Conservation (phyloP, 1,140 invertebrate species). For the Sweltsa coloradensis region DNA sequence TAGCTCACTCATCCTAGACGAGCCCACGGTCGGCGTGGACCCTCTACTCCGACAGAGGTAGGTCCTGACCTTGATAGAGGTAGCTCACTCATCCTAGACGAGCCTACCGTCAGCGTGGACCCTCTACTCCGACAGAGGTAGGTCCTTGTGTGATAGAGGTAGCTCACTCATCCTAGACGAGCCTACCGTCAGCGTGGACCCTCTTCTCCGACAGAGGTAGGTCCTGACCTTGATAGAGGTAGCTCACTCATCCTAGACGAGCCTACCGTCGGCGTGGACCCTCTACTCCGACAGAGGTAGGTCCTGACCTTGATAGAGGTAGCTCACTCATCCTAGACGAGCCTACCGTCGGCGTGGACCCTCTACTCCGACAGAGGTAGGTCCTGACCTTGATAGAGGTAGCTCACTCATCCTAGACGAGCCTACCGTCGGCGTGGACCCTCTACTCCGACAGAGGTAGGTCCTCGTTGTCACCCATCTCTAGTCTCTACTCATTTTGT, state of each 20-base stretch:
- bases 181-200: too few species aligned
- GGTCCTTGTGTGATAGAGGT: too few species aligned
- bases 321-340: constrained; percentile 92
- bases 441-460: constrained; percentile 68
- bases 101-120: constrained; percentile 90
- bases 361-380: constrained; percentile 68
- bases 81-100: constrained; percentile 85
- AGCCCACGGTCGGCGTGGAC: constrained; percentile 90
- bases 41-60: constrained; percentile 72
- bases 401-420: constrained; percentile 92
- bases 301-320: too few species aligned
- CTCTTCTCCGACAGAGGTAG: too few species aligned
- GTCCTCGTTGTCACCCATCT: too few species aligned
- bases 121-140: constrained; percentile 72
- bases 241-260: constrained; percentile 92
- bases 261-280: constrained; percentile 89
- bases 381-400: too few species aligned
- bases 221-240: too few species aligned
- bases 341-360: constrained; percentile 89
- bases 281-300: constrained; percentile 68
- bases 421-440: constrained; percentile 89
- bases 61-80: too few species aligned
- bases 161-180: too few species aligned
- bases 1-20: constrained; percentile 89
- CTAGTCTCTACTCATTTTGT: too few species aligned